Percentiles rank a stretch among this genome's conserved stretches.
Conservation (phyloP, 2,888 invertebrate genomes). For the Nemotelus nigrinus region DNA sequence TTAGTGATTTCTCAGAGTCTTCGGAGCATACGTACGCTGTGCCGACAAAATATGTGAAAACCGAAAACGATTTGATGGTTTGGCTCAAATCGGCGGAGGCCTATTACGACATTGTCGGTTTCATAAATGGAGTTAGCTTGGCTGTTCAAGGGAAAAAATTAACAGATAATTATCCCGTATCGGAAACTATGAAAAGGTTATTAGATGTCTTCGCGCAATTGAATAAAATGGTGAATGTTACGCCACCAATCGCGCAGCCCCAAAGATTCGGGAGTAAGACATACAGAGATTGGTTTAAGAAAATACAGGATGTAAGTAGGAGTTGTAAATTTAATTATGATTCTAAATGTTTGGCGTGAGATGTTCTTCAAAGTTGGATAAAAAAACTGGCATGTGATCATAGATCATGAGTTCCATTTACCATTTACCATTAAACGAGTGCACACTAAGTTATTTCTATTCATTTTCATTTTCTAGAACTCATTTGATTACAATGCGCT, state of each 20-base stretch:
- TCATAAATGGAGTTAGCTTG: slow-evolving; percentile 86
- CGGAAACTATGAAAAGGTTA: slow-evolving; percentile 71
- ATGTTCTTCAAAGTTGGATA: too few species aligned
- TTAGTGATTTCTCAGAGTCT: not conserved
- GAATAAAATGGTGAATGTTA: slow-evolving; percentile 78
- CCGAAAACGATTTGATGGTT: slow-evolving; percentile 71
- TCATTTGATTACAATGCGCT: too few species aligned
- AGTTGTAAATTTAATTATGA: too few species aligned
- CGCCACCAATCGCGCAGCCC: slow-evolving; percentile 83
- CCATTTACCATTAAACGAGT: too few species aligned
- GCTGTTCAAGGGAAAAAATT: slow-evolving; percentile 83
- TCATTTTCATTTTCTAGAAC: too few species aligned
- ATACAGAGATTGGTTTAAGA: slow-evolving; percentile 83
- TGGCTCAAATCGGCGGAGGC: slow-evolving; percentile 92
- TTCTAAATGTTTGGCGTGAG: too few species aligned
- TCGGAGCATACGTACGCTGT: slow-evolving; percentile 38
- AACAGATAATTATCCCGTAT: slow-evolving; percentile 71
- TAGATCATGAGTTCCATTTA: too few species aligned
- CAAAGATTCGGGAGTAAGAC: slow-evolving; percentile 97
- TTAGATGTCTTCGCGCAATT: slow-evolving; percentile 76
- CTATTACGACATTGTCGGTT: slow-evolving; percentile 85
- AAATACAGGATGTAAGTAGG: slow-evolving; percentile 72
- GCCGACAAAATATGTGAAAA: slow-evolving; percentile 55
- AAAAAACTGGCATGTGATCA: too few species aligned
- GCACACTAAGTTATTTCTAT: too few species aligned